Percentiles rank a stretch among this genome's conserved stretches.
Evolutionary conservation across 1,140 invertebrate species (phyloP).

Genomic region (Drosophila ambigua): DNA sequence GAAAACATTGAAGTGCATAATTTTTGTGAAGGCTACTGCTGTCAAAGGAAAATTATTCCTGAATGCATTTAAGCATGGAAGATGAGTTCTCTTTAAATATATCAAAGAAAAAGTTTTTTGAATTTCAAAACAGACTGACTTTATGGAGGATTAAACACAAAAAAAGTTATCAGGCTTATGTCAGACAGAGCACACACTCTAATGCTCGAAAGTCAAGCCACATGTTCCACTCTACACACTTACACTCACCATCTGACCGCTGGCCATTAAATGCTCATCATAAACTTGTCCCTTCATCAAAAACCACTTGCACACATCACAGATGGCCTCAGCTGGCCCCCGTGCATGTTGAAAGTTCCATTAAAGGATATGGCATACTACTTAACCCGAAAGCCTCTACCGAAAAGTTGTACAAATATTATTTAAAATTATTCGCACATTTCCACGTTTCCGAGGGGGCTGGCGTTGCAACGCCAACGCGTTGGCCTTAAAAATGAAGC

Average conservation of each 20-base stretch:
- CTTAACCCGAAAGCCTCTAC: conserved; percentile 6
- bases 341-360: conserved; percentile 14
- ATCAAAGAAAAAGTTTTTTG: too few species aligned
- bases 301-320: conserved; percentile 11
- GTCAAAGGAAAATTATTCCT: too few species aligned
- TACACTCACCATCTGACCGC: neutral
- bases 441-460: conserved; percentile 1
- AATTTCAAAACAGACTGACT: too few species aligned
- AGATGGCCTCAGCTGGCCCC: neutral
- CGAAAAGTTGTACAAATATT: conserved; percentile 22
- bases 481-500: conserved; percentile 19
- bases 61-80: too few species aligned
- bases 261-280: conserved; percentile 38
- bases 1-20: too few species aligned
- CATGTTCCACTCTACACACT: neutral
- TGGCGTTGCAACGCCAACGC: too few species aligned
- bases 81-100: too few species aligned
- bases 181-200: too few species aligned
- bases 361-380: conserved; percentile 19
- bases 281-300: conserved; percentile 22
- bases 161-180: neutral
- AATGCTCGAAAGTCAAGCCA: neutral
- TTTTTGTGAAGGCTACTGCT: too few species aligned
- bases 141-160: too few species aligned
- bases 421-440: conserved; percentile 39